phyloP scores from a whole-genome alignment of 2,888 invertebrate genomes.

The Prosopocoilus inquinatus region DNA sequence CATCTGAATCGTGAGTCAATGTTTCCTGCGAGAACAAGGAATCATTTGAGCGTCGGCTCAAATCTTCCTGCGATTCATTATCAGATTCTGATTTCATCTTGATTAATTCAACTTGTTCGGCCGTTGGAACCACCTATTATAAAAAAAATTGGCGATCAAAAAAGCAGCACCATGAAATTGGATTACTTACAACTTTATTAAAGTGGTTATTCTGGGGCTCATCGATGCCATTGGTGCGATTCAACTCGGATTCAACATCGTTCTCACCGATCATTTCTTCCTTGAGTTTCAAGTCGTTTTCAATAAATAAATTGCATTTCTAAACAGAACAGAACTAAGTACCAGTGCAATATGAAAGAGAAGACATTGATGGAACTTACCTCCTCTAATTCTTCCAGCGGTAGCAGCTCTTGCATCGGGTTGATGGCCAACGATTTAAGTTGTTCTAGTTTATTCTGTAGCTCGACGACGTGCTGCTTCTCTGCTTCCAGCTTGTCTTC shows the following conservation, averaged over 20 bases:
- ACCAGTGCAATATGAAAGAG: no score
- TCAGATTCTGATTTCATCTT: slow-evolving; percentile 14
- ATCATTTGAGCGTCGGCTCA: slow-evolving; percentile 16
- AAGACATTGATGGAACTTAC: not conserved
- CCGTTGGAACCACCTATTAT: slow-evolving; percentile 13
- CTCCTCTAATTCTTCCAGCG: slow-evolving; percentile 27
- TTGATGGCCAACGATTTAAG: slow-evolving; percentile 16
- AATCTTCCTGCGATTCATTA: slow-evolving; percentile 17
- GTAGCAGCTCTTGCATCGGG: slow-evolving; percentile 20
- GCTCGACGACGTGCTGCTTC: slow-evolving; percentile 26
- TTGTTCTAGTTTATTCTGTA: slow-evolving; percentile 44
- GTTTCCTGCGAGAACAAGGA: slow-evolving; percentile 13
- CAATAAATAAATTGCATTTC: slow-evolving; percentile 27
- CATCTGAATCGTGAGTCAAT: slow-evolving; percentile 4
- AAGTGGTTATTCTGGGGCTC: slow-evolving; percentile 39
- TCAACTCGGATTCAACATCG: slow-evolving; percentile 33
- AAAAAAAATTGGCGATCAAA: slow-evolving; percentile 2
- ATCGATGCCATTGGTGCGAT: slow-evolving; percentile 21
- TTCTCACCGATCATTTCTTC: slow-evolving; percentile 43
- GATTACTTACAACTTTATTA: slow-evolving; percentile 38
- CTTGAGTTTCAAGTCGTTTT: slow-evolving; percentile 36
- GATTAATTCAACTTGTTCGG: slow-evolving; percentile 15
- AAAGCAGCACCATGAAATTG: not conserved
- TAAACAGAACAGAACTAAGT: slow-evolving; percentile 4
- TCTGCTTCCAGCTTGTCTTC: slow-evolving; percentile 35